Percentiles rank a stretch among this genome's conserved stretches.
phyloP scores from a whole-genome alignment of 2,113 vertebrate species.

The Brachypteracias leptosomus region DNA sequence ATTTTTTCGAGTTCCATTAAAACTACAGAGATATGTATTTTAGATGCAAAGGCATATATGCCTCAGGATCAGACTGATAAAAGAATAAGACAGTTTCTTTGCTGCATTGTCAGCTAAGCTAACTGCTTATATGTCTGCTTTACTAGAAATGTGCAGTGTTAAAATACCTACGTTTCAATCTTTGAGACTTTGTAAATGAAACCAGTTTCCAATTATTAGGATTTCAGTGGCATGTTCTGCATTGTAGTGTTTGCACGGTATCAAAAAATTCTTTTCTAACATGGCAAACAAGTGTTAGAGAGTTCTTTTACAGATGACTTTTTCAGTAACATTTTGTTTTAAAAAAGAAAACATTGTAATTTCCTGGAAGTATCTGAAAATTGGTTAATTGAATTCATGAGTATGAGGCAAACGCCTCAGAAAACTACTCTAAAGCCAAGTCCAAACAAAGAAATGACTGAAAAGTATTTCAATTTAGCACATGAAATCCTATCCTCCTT shows the following conservation, averaged over 20 bases:
- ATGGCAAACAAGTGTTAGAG: too few species aligned
- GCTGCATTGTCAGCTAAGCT: neutral
- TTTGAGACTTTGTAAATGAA: neutral
- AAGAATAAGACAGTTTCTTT: neutral
- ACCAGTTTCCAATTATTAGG: fast-evolving
- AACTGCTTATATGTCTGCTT: neutral
- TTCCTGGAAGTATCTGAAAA: neutral
- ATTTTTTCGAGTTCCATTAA: neutral
- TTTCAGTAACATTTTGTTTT: neutral
- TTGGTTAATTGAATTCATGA: fast-evolving
- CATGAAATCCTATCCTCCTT: neutral
- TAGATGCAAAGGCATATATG: neutral
- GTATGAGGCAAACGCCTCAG: neutral
- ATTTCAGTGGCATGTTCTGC: neutral
- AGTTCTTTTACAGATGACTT: too few species aligned
- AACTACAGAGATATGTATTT: neutral
- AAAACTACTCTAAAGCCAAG: neutral
- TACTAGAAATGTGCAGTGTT: neutral
- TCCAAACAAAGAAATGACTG: neutral
- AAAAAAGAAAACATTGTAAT: fast-evolving
- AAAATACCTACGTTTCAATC: neutral
- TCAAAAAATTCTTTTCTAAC: neutral
- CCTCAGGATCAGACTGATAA: neutral
- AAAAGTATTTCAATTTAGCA: neutral
- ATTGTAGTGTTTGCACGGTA: neutral